Evolutionary conservation across 2,888 invertebrate genomes (phyloP).

Genomic region (Arctia plantaginis): DNA sequence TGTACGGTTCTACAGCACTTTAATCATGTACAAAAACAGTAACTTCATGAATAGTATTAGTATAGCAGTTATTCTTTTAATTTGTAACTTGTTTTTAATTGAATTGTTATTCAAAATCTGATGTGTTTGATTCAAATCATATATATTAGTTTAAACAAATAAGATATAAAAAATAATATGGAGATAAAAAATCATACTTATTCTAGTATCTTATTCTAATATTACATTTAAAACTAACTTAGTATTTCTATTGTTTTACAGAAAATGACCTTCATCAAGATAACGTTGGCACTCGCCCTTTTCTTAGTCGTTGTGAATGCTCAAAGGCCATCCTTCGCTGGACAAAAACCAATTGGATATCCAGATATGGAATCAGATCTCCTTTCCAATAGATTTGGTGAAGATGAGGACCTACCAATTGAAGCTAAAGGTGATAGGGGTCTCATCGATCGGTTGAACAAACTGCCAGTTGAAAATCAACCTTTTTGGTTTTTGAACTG

Average conservation of each 20-base stretch:
- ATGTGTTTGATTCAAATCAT: not conserved
- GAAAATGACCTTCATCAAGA: conserved; percentile 64
- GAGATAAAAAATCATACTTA: too few species aligned
- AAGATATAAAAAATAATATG: too few species aligned
- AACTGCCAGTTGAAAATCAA: conserved; percentile 35
- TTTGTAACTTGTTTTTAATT: not conserved
- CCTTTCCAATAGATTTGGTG: conserved; percentile 84
- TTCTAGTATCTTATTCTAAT: too few species aligned
- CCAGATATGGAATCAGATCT: conserved; percentile 76
- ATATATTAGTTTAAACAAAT: too few species aligned
- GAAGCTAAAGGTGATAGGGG: conserved; percentile 74
- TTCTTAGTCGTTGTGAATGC: conserved; percentile 67
- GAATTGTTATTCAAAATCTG: not conserved
- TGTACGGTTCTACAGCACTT: not conserved
- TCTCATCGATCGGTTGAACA: conserved; percentile 38
- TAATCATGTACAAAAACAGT: not conserved
- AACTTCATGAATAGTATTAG: not conserved
- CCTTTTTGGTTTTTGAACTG: conserved; percentile 48
- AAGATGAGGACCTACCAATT: conserved; percentile 79
- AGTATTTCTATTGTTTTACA: conserved; percentile 45
- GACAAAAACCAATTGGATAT: conserved; percentile 86
- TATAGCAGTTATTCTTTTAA: not conserved
- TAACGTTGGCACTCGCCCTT: conserved; percentile 58
- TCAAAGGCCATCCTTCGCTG: conserved; percentile 89
- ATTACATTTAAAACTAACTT: too few species aligned